phyloP scores from a whole-genome alignment of 2,888 invertebrate genomes.

The Tetragonula carbonaria region DNA sequence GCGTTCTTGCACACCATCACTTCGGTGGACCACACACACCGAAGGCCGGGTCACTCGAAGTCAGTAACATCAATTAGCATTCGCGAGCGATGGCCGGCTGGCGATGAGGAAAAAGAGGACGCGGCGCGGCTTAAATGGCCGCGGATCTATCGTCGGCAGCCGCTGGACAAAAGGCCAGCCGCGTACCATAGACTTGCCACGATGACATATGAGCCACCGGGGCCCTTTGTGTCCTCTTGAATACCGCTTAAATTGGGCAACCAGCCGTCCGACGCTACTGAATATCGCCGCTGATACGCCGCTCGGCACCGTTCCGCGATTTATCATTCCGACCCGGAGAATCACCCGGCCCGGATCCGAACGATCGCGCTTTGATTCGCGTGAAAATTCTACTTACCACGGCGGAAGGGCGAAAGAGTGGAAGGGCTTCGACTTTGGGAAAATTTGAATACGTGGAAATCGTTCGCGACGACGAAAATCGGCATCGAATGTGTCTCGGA shows the following conservation, averaged over 20 bases:
- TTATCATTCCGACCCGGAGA: constrained; percentile 32
- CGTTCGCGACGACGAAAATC: no score
- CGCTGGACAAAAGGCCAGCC: constrained; percentile 55
- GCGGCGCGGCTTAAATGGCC: constrained; percentile 59
- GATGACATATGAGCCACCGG: constrained; percentile 81
- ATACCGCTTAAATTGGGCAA: constrained; percentile 81
- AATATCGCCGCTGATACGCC: constrained; percentile 62
- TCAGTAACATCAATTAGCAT: constrained; percentile 71
- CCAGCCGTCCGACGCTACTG: constrained; percentile 73
- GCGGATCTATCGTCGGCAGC: constrained; percentile 60
- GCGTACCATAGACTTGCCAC: constrained; percentile 70
- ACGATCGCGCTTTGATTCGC: constrained; percentile 28
- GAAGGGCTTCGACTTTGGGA: no score
- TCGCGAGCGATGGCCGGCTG: constrained; percentile 53
- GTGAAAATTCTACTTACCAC: constrained; percentile 30
- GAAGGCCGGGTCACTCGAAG: constrained; percentile 57
- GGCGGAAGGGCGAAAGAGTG: no score
- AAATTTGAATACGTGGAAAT: no score
- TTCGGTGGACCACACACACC: constrained; percentile 68
- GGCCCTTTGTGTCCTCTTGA: constrained; percentile 79
- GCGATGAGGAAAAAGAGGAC: constrained; percentile 14
- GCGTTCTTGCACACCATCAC: constrained; percentile 1
- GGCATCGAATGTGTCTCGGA: no score
- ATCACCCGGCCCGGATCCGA: neutral
- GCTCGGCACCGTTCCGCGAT: constrained; percentile 46